Evolutionary conservation across 2,113 vertebrate species (phyloP), one percentile per base, ranked within the genome.

Genomic region (Ctenomys sociabilis): DNA sequence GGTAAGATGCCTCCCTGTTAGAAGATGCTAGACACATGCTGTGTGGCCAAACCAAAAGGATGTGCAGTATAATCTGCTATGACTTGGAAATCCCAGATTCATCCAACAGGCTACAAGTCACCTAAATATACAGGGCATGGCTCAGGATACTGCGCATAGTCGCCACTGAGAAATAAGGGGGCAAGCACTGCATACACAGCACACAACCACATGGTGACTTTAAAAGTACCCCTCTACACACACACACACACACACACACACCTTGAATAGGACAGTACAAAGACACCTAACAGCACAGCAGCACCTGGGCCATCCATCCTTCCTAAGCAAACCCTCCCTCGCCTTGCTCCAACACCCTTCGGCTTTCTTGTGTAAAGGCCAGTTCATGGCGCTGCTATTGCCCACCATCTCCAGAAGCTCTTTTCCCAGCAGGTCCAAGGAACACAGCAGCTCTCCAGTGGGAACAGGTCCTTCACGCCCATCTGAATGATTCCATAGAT

Each of bases 401-500:
- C 84, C 75, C 52, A 5, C 0, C 24, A 11, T 24, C 68, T 40
- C 63, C 77, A 30, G 63, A 35, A 59, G 43, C 52, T 49, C 80
- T 84, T 30, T 88, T 66, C 89, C 80, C 64, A 0, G 35, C 43
- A 52, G 64, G 57, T 63, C 52, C 73, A 28, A 40, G 43, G 92
- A 66, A 6, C 66, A 21, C n/a, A 0, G 30, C 0, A 37, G n/a
- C 83, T 52, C 30, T n/a, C 11, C 70, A 13, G 0, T 0, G 0
- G 16, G 49, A 32, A 21, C 83, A 2, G 26, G 83, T 80, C 57
- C 37, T 85, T 68, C 70, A 57, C 66, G 90, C 83, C n/a, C 13
- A 17, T 22, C 37, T 28, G 61, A 82, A 63, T 40, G 5, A 45
- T 28, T 3, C 52, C 35, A 10, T 0, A 30, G 43, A 85, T 66